A percentile compares a stretch with the other conserved stretches of the same genome.
phyloP scores from a whole-genome alignment of 1,140 invertebrate genomes.

The Hestina assimilis region DNA sequence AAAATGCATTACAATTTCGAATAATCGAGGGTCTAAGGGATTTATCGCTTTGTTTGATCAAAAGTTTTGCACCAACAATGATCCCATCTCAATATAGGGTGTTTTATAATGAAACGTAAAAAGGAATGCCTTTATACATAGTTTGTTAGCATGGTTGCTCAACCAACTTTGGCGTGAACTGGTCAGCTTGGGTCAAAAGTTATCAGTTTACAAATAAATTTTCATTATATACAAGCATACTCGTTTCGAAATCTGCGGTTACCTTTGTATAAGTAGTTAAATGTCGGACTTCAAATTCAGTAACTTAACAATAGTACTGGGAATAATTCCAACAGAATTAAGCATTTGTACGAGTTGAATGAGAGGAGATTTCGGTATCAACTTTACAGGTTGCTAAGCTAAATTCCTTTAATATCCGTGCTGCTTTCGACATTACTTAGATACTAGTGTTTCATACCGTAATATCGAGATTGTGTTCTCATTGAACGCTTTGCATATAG shows the following conservation, averaged over 20 bases:
- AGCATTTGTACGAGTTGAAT: slow-evolving; percentile 66
- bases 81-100: slow-evolving; percentile 25
- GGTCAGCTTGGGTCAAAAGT: slow-evolving; percentile 60
- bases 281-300: slow-evolving; percentile 69
- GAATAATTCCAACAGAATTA: slow-evolving; percentile 73
- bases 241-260: slow-evolving; percentile 72
- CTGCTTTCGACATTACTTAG: slow-evolving; percentile 28
- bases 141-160: slow-evolving; percentile 40
- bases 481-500: slow-evolving; percentile 1
- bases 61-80: slow-evolving; percentile 27
- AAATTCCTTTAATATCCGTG: slow-evolving; percentile 37
- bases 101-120: slow-evolving; percentile 25
- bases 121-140: slow-evolving; percentile 57
- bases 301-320: slow-evolving; percentile 72
- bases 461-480: slow-evolving; percentile 7
- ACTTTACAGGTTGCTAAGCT: slow-evolving; percentile 56
- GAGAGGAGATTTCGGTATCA: slow-evolving; percentile 63
- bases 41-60: slow-evolving; percentile 26
- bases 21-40: slow-evolving; percentile 6
- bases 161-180: slow-evolving; percentile 41
- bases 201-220: slow-evolving; percentile 73
- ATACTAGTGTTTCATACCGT: slow-evolving; percentile 19
- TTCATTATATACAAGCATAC: slow-evolving; percentile 61
- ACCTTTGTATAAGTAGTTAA: slow-evolving; percentile 74
- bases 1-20: background rate